Evolutionary conservation across 2,888 invertebrate species (phyloP), one percentile per base, ranked within the genome.

Genomic region (Drosophila percnosoma): DNA sequence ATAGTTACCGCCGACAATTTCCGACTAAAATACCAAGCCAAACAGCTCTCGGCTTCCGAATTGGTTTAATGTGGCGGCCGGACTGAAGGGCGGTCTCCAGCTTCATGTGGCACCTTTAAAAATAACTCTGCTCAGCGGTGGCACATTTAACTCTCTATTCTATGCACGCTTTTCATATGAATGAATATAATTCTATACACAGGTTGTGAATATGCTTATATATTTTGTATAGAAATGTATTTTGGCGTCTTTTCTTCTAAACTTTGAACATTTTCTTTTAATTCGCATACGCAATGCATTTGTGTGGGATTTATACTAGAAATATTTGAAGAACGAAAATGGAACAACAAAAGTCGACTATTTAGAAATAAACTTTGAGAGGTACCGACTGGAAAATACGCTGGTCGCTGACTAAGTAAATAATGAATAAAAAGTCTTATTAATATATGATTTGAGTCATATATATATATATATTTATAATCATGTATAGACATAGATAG

Each of bases 231-330:
- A n/a, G 27, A n/a, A 38, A 55, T 55, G 36, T 55, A 21, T 18
- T 42, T 55, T 42, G 15, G 5, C n/a, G 15, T 57, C 21, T 31
- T 31, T 42, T 42, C 15, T 6, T 15, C 40, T 4, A 5, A 60
- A 55, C 51, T 62, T 68, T 45, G 27, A 42, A 40, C 27, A 40
- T 63, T 63, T 11, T 31, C 21, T 21, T 55, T 60, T 33, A 60
- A 60, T 33, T 27, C 59, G 49, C 34, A 64, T 36, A 55, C 36
- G 70, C 57, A 68, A 72, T 58, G 53, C 53, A 66, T 72, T 67
- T 69, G 63, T 59, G 45, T 42, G 51, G 21, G 59, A 79, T 52
- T 79, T 79, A 79, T 73, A 73, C 73, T 73, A 61, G 49, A 27
- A 31, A 68, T 21, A 51, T 33, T 34, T 31, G 0, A 61, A 10